These are phyloP conservation scores for Bubo bubo DNA, from an alignment of 2,113 vertebrate species.

Conservation along the genomic window DNA sequence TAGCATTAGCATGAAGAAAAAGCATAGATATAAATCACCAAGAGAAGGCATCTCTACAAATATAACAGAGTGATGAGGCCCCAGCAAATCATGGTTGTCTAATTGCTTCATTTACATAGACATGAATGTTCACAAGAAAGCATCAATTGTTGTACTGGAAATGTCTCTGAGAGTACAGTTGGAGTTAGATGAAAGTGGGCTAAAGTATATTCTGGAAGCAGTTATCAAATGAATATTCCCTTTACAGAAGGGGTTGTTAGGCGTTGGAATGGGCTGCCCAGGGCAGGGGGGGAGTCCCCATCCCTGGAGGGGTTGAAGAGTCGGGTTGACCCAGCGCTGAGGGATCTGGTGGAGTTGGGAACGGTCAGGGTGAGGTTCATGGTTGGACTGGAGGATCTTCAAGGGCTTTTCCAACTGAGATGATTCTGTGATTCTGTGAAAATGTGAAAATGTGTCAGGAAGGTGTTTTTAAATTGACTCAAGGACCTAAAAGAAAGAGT, in stretches of 20 bases:
- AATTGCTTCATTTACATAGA: not conserved
- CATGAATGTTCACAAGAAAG: rapidly evolving
- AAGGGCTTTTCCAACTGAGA: no score
- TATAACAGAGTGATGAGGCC: not conserved
- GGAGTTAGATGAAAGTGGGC: not conserved
- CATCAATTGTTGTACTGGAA: not conserved
- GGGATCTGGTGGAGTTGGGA: no score
- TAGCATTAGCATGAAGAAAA: not conserved
- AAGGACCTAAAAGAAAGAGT: not conserved
- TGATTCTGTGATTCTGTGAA: not conserved
- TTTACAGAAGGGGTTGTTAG: no score
- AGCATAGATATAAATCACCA: not conserved
- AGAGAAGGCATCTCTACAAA: not conserved
- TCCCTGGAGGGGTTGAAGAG: no score
- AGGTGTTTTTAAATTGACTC: constrained; percentile 10
- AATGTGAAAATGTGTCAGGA: not conserved
- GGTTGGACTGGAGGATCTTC: no score
- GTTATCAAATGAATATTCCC: not conserved
- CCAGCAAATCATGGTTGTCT: not conserved
- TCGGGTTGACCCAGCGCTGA: no score
- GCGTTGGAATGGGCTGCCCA: no score
- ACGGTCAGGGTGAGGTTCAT: no score
- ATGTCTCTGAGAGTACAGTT: not conserved
- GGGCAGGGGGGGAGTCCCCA: no score
- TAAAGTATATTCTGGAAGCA: not conserved